A percentile compares a stretch with the other conserved stretches of the same genome.
Conservation (phyloP, 2,113 vertebrate species). For the Cavia aperea region DNA sequence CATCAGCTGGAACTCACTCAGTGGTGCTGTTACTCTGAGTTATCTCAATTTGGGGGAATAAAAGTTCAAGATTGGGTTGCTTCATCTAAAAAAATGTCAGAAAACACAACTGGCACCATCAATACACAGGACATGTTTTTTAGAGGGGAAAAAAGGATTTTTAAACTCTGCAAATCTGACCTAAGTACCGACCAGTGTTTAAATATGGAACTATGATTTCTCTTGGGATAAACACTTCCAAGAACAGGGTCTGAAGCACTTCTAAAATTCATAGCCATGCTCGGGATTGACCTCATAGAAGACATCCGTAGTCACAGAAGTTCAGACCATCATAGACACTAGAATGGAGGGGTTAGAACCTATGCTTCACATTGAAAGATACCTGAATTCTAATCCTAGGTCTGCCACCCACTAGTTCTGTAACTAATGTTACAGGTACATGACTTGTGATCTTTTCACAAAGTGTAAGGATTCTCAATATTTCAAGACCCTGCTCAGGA, state of each 20-base stretch:
- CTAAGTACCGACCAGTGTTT: background rate
- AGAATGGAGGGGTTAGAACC: background rate
- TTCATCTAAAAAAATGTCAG: background rate
- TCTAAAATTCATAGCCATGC: background rate
- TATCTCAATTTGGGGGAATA: background rate
- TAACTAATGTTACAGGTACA: background rate
- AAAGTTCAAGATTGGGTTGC: background rate
- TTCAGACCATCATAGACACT: background rate
- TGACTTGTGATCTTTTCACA: background rate
- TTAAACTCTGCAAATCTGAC: background rate
- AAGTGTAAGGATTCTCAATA: background rate
- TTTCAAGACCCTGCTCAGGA: background rate
- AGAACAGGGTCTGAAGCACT: background rate
- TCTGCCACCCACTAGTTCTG: background rate
- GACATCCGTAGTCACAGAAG: background rate
- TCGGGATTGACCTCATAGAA: background rate
- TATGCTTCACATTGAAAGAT: background rate
- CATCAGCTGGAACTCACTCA: background rate
- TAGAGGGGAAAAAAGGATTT: background rate
- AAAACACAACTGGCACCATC: background rate
- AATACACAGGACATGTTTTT: background rate
- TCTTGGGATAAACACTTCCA: background rate
- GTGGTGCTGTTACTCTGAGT: background rate
- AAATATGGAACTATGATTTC: background rate
- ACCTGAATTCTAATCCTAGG: slow-evolving; percentile 4